Conservation (phyloP, 2,797 vertebrate genomes). For the Xiphophorus birchmanni region DNA sequence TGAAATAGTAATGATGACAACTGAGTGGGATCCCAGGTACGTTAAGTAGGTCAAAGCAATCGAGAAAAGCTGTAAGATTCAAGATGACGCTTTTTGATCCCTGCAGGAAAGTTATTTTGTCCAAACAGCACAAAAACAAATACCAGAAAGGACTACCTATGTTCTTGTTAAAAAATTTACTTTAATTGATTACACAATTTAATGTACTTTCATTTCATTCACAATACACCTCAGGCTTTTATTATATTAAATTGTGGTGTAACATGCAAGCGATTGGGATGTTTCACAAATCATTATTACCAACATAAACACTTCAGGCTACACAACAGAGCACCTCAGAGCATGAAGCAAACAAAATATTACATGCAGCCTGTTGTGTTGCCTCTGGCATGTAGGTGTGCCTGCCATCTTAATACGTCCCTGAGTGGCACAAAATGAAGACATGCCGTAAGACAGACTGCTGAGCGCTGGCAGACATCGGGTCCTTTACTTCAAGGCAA, state of each 20-base stretch:
- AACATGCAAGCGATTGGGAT: slow-evolving; percentile 40
- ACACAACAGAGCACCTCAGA: slow-evolving; percentile 52
- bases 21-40: too few relatives aligned
- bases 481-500: slow-evolving; percentile 37
- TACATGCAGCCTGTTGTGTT: slow-evolving; percentile 46
- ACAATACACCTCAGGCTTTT: background rate
- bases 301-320: slow-evolving; percentile 57
- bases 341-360: slow-evolving; percentile 21
- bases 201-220: background rate
- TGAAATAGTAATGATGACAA: too few relatives aligned
- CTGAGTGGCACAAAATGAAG: slow-evolving; percentile 42
- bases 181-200: background rate
- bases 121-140: too few relatives aligned
- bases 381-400: slow-evolving; percentile 51
- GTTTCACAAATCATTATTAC: slow-evolving; percentile 56
- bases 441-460: slow-evolving; percentile 16
- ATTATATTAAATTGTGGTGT: background rate
- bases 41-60: too few relatives aligned
- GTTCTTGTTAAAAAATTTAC: too few relatives aligned
- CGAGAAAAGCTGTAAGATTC: too few relatives aligned
- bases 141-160: too few relatives aligned
- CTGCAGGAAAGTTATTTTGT: too few relatives aligned
- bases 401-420: slow-evolving; percentile 53
- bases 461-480: slow-evolving; percentile 18
- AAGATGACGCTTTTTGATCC: too few relatives aligned